Evolutionary conservation across 2,888 invertebrate genomes (phyloP), one percentile per base, ranked within the genome.

Genomic region (Amaurobius ferox): DNA sequence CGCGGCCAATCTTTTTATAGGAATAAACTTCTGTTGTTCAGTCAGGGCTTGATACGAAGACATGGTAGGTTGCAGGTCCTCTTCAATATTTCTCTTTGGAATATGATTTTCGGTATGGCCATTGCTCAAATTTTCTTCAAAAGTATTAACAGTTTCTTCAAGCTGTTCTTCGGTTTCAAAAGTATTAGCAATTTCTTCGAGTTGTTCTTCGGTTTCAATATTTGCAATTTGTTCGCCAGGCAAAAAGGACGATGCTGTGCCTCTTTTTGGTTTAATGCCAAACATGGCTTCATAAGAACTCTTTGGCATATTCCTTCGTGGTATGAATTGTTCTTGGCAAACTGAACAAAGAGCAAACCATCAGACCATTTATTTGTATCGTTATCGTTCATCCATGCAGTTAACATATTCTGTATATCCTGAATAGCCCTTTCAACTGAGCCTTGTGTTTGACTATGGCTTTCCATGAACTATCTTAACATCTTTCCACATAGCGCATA

Each of bases 321-420:
- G 68, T 73, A 87, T 16, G 83, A 39, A 32, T 13, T 71, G 32
- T 88, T 87, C 61, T 79, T 81, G 29, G 32, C 11, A 73, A 74
- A 79, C 30, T 88, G 88, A 29, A 89, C 76, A 71, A 79, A 79
- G 9, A 44, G 61, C 74, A 88, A 72, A 71, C 88, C 88, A 32
- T 89, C 73, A 32, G 83, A 79, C 80, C 88, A 88, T 55, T 88
- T 78, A 71, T 83, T 83, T 35, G 86, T 70, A 62, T 78, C 30
- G 55, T 88, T 86, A 32, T 86, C 85, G 23, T 87, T 80, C 74
- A 76, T 44, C 78, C 85, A 78, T 26, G 76, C 28, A 55, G 55
- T 66, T 66, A 76, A 76, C 71, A 88, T 76, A 40, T 73, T 70
- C 70, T 78, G 32, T 74, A 74, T 74, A 62, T 74, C 35, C 61